Base-by-base conservation (phyloP, 2,888 invertebrate genomes). In the Eupithecia subfuscata region DNA sequence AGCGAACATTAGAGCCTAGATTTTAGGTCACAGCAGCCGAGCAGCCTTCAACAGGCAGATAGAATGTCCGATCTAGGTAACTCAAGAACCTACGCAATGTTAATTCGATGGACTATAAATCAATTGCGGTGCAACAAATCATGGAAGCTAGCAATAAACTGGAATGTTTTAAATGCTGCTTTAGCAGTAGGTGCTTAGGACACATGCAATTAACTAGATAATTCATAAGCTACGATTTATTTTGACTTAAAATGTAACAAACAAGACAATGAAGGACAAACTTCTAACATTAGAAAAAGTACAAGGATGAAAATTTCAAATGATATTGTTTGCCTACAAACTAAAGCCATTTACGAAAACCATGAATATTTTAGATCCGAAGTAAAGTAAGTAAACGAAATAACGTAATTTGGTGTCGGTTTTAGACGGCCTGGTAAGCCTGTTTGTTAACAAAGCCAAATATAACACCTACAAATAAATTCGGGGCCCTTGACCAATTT, bases 51-150 rank as follows among this genome's bases (percentile, higher is more conserved):
- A 76, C 78, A 65, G 48, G 69, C 75, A 83, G 86, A 87, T 91
- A 91, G 91, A 92, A 92, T 91, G 91, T 90, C 84, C 86, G 88
- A 86, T 88, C 87, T 88, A 88, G 84, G 87, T 85, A 90, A 87
- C 84, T 75, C 84, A 85, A 89, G 80, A 82, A 84, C 90, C 90
- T 85, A 90, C 90, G 85, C 87, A 83, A 87, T 87, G 85, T 84
- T 83, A 89, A 89, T 88, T 87, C 81, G 85, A 84, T 82, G 80
- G 81, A 82, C 72, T 83, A 82, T 82, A 81, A 81, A 81, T 73
- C 75, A 76, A 63, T 67, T 65, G 67, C 69, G 78, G 79, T 75
- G 74, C 76, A 78, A 77, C 74, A 71, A 77, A 78, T 73, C 74
- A 78, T 77, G 73, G 70, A 43, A 70, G 73, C 73, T 34, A 78